phyloP scores from a whole-genome alignment of 2,888 invertebrate species.

The Alloplasta piceator region DNA sequence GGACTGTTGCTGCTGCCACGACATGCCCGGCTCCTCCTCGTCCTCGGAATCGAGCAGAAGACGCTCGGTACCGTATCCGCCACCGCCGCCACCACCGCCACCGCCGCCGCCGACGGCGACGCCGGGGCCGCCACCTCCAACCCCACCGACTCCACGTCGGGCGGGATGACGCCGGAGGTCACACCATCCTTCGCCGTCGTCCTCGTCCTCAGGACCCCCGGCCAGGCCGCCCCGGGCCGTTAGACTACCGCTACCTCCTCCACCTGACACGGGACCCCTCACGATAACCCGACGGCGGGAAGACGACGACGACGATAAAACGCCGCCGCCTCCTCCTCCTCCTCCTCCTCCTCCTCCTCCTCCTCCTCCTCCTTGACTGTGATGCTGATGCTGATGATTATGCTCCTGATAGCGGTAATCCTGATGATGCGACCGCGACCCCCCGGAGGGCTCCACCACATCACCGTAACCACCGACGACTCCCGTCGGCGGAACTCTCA shows the following conservation, averaged over 20 bases:
- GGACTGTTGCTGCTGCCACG: slow-evolving; percentile 74
- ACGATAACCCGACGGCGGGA: slow-evolving; percentile 76
- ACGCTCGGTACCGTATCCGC: slow-evolving; percentile 84
- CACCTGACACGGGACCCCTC: slow-evolving; percentile 71
- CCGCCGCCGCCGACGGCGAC: slow-evolving; percentile 75
- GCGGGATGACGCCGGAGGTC: slow-evolving; percentile 80
- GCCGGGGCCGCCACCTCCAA: slow-evolving; percentile 73
- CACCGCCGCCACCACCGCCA: slow-evolving; percentile 78
- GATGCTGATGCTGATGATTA: slow-evolving; percentile 49
- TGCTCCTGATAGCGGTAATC: slow-evolving; percentile 63
- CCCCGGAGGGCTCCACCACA: slow-evolving; percentile 80
- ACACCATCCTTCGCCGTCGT: slow-evolving; percentile 78
- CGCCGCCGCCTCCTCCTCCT: slow-evolving; percentile 74
- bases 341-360: slow-evolving; percentile 54
- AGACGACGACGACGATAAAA: slow-evolving; percentile 59
- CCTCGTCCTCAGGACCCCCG: slow-evolving; percentile 78
- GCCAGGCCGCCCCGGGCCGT: slow-evolving; percentile 84
- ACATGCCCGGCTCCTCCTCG: slow-evolving; percentile 80
- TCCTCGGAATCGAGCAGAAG: slow-evolving; percentile 83
- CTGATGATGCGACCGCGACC: slow-evolving; percentile 65
- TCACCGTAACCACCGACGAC: slow-evolving; percentile 78
- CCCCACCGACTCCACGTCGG: slow-evolving; percentile 70
- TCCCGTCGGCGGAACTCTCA: slow-evolving; percentile 75
- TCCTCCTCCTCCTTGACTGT: slow-evolving; percentile 50
- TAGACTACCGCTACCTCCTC: slow-evolving; percentile 41